Evolutionary conservation across 2,113 vertebrate genomes (phyloP), one percentile per base, ranked within the genome.

Genomic region (Xyliphius kryptos): DNA sequence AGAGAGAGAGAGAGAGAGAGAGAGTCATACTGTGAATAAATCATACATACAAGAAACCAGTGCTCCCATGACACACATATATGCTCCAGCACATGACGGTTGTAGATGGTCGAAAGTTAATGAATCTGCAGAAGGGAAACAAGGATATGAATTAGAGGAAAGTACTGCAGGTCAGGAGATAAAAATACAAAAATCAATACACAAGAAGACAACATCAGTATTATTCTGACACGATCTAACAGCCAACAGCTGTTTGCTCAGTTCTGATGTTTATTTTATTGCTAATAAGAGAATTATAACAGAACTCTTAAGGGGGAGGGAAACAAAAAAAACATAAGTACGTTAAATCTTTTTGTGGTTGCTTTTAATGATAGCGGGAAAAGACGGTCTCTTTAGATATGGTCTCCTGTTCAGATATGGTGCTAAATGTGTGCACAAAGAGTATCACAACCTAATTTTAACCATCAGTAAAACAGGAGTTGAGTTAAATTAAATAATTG

Each of bases 1-100:
- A 32, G 5, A 47, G 41, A 55, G n/a, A 60, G 49, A 60, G n/a
- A 16, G 20, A 43, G 37, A 20, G 20, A 43, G 19, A 12, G 49
- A 53, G 37, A 44, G 64, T 59, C 63, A 62, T 59, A 67, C 53
- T 66, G 63, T 53, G 59, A 71, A 53, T 62, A 63, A 71, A 67
- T 67, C 69, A 67, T 58, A 71, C 47, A 67, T 64, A 58, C 69
- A 63, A 62, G 57, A 73, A 32, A 48, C 54, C 48, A 47, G 63
- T 44, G 52, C 59, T 62, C 54, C 59, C 59, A 56, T 13, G 9
- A 41, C 14, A 41, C 60, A 54, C 21, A 17, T 7, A 52, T 17
- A 17, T 32, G 17, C 58, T 15, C 15, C 15, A 1, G 43, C 38
- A 53, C 26, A 47, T 26, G 8, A 19, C n/a, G 15, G 12, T 41